A percentile compares a stretch with the other conserved stretches of the same genome.
Conservation (phyloP, 2,113 vertebrate genomes). For the Sapajus apella region DNA sequence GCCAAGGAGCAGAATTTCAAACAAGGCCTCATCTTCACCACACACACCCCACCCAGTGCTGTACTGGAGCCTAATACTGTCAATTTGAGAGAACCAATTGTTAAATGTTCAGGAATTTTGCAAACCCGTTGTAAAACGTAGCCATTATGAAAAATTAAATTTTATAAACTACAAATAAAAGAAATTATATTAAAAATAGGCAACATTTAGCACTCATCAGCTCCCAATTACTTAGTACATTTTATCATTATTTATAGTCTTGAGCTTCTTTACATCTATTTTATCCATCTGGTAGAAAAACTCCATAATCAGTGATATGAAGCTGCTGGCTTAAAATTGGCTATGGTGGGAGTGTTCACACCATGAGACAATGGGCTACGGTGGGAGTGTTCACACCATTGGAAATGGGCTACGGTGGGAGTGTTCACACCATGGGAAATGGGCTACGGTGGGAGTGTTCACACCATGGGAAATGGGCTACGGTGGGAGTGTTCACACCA, state of each 20-base stretch:
- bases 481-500: neutral
- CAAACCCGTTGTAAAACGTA: neutral
- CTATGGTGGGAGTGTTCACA: neutral
- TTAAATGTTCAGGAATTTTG: neutral
- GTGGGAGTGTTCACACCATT: neutral
- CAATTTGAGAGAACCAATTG: neutral
- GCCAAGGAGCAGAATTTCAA: neutral
- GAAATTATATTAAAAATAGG: neutral
- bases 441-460: neutral
- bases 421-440: neutral
- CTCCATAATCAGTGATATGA: neutral
- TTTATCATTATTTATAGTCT: neutral
- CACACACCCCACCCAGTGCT: neutral
- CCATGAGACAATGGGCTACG: neutral
- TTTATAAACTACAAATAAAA: constrained; percentile 12
- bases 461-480: neutral
- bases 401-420: neutral
- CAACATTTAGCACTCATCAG: neutral
- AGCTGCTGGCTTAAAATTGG: neutral
- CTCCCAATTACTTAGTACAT: neutral
- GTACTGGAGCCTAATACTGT: neutral
- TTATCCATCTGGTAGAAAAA: neutral
- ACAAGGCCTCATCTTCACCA: neutral
- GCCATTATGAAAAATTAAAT: neutral
- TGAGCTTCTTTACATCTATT: neutral